phyloP scores from a whole-genome alignment of 2,113 vertebrate species.

The Leptocoma aspasia region DNA sequence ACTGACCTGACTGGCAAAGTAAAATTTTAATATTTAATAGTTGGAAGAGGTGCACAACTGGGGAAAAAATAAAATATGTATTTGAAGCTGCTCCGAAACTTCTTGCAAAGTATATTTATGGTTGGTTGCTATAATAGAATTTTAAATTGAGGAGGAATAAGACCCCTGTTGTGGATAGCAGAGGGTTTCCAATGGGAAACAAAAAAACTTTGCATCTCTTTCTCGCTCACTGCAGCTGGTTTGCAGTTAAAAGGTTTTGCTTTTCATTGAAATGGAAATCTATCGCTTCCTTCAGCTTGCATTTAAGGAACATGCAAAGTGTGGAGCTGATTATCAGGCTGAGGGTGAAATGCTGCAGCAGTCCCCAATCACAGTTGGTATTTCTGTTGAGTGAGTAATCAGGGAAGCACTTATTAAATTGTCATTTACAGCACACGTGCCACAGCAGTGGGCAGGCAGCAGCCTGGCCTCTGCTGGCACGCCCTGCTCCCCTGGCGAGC shows the following conservation, averaged over 20 bases:
- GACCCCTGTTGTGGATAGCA: slow-evolving; percentile 6
- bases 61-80: slow-evolving; percentile 22
- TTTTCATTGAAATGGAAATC: slow-evolving; percentile 20
- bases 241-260: background rate
- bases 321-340: background rate
- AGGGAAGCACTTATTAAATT: background rate
- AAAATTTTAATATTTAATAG: slow-evolving; percentile 64
- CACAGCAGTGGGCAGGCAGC: background rate
- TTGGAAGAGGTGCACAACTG: slow-evolving; percentile 9
- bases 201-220: background rate
- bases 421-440: background rate
- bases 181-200: background rate
- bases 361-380: background rate
- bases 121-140: slow-evolving; percentile 53
- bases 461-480: background rate
- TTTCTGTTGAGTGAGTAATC: background rate
- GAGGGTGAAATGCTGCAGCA: background rate
- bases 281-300: background rate
- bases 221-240: background rate
- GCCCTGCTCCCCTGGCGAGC: background rate
- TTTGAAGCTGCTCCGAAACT: slow-evolving; percentile 39
- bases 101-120: slow-evolving; percentile 45
- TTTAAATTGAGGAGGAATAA: slow-evolving; percentile 37
- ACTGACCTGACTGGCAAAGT: slow-evolving; percentile 25
- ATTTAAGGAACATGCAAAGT: background rate